Base-by-base conservation (phyloP, 2,888 invertebrate species). In the Pterobdella sp. region DNA sequence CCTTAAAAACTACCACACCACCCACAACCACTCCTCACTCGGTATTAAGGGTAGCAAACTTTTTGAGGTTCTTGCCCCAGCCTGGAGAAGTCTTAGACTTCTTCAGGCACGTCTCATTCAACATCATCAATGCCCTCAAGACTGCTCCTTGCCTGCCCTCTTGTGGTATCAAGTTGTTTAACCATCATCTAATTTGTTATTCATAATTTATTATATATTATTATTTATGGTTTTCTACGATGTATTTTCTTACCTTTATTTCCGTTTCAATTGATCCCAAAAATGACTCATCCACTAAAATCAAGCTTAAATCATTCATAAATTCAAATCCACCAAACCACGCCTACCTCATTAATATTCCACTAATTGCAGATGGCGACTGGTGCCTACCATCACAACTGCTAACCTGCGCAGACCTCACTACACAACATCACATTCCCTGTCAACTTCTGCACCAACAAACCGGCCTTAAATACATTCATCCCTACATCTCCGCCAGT, bases 21-120 rank as follows among this genome's bases (percentile, higher is more conserved):
- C n/a, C n/a, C n/a, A n/a, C n/a, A n/a, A n/a, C n/a, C n/a, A n/a
- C n/a, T n/a, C n/a, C n/a, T n/a, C 56, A 69, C 18, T 76, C 76
- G 29, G 75, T 82, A 34, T 79, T 81, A 69, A 82, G 81, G 1
- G 78, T 83, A 26, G 77, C 78, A 29, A 60, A 77, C 36, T 82
- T 79, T 76, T 79, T 82, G 26, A 81, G 81, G 78, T 82, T 82
- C 79, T 79, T 82, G 18, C 83, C 83, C 2, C 76, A 80, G 75
- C 81, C 81, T 73, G 82, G 81, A 75, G 83, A 83, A 73, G 80
- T 82, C 26, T 76, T 82, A 26, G 83, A 81, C 72, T 83, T 83
- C 79, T 83, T 83, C 77, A 78, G 79, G 68, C 82, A 82, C 3
- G 82, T 83, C 10, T 80, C 82, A 1, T 73, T 79, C 2, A 79